A percentile compares a stretch with the other conserved stretches of the same genome.
Conservation (phyloP, 2,113 vertebrate genomes). For the Festucalex cinctus region DNA sequence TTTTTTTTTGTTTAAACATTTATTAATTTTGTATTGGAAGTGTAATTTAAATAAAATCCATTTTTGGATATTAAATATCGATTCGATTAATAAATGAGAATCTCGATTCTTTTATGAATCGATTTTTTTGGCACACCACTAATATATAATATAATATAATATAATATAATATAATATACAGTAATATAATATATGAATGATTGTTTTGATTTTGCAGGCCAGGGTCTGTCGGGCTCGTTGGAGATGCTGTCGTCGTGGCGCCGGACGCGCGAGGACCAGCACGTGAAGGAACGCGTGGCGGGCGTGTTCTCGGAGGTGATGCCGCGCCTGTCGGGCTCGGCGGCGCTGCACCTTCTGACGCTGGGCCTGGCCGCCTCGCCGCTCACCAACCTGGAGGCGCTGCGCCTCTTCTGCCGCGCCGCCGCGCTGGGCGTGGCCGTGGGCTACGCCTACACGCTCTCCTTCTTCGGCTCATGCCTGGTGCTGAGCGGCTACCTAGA, state of each 20-base stretch:
- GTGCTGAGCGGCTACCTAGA: constrained; percentile 98
- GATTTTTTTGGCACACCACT: no score
- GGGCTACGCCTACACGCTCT: constrained; percentile 96
- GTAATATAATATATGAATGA: no score
- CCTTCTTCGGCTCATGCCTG: constrained; percentile 96
- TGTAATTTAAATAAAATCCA: no score
- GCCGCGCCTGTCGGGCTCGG: constrained; percentile 95
- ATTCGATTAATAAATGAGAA: no score
- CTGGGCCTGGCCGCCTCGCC: constrained; percentile 97
- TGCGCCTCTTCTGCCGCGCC: constrained; percentile 95
- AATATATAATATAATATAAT: no score
- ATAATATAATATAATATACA: no score
- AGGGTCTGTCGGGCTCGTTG: constrained; percentile 95
- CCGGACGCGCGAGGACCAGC: constrained; percentile 95
- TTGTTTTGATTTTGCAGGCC: constrained; percentile 84
- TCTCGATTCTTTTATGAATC: no score
- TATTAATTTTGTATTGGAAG: no score
- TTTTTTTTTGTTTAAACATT: no score
- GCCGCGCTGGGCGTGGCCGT: constrained; percentile 91
- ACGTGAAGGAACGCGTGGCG: constrained; percentile 96
- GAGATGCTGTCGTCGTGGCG: constrained; percentile 99
- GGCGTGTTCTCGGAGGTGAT: constrained; percentile 95
- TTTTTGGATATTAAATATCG: no score
- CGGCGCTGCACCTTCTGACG: constrained; percentile 94
- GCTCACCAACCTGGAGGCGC: constrained; percentile 98